Evolutionary conservation across 2,797 vertebrate species (phyloP).

Genomic region (Sebastes iracundus): DNA sequence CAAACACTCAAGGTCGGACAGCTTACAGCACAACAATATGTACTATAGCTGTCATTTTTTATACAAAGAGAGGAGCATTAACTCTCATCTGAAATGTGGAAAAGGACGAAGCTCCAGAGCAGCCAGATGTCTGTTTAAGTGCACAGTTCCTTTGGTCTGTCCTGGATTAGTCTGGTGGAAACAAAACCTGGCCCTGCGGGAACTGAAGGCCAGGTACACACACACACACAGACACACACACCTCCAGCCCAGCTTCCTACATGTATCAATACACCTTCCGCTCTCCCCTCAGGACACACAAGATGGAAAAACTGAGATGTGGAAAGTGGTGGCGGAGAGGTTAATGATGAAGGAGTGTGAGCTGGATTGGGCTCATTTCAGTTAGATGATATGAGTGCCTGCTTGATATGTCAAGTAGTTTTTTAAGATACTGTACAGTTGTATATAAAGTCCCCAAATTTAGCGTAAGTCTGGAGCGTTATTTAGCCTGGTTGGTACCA

Average conservation of each 20-base stretch:
- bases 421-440: background rate
- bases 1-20: background rate
- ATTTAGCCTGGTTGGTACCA: too few species aligned
- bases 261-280: background rate
- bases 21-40: constrained; percentile 10
- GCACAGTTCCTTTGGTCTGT: constrained; percentile 18
- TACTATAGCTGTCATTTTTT: background rate
- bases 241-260: background rate
- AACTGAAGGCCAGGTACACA: constrained; percentile 28
- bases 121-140: constrained; percentile 42
- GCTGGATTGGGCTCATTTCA: constrained; percentile 1
- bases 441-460: background rate
- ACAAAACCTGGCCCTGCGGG: constrained; percentile 33
- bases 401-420: background rate
- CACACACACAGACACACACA: constrained; percentile 7
- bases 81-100: constrained; percentile 36
- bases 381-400: background rate
- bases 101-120: constrained; percentile 1
- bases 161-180: constrained; percentile 41
- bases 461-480: too few species aligned
- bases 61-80: constrained; percentile 2
- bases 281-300: background rate
- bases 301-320: constrained; percentile 9
- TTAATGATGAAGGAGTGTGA: background rate
- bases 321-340: background rate